These are phyloP conservation scores for Dendrocincla tyrannina DNA, from an alignment of 2,797 vertebrate species.

Conservation along the genomic window DNA sequence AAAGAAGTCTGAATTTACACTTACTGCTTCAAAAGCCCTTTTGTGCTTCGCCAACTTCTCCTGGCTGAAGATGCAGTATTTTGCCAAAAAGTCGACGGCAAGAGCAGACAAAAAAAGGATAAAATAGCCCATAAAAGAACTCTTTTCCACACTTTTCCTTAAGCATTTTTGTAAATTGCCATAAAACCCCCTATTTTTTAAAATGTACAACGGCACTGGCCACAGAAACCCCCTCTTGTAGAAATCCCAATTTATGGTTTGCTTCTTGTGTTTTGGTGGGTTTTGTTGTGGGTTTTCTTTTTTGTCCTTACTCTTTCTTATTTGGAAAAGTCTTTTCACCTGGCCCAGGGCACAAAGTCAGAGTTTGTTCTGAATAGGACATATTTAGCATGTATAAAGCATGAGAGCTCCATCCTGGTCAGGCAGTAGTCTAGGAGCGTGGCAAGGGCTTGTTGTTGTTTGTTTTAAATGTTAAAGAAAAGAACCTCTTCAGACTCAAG, in stretches of 20 bases:
- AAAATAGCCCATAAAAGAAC: conserved; percentile 67
- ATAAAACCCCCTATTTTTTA: conserved; percentile 16
- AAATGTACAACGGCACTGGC: not conserved
- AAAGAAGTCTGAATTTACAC: conserved; percentile 84
- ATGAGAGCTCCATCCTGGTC: conserved; percentile 24
- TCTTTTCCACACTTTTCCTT: conserved; percentile 9
- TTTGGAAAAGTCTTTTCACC: conserved; percentile 73
- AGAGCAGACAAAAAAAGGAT: conserved; percentile 70
- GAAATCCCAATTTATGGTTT: conserved; percentile 24
- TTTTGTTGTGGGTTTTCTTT: not conserved
- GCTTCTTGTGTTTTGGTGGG: not conserved
- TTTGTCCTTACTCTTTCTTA: not conserved
- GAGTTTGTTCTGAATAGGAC: conserved; percentile 58
- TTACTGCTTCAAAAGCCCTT: conserved; percentile 92
- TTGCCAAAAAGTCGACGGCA: conserved; percentile 93
- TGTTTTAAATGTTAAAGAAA: conserved; percentile 56
- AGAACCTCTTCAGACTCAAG: not conserved
- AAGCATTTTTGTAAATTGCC: conserved; percentile 53
- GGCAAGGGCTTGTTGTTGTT: conserved; percentile 59
- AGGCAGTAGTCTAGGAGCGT: conserved; percentile 42
- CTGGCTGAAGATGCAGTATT: conserved; percentile 90
- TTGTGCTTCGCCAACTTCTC: conserved; percentile 90
- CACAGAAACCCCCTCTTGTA: not conserved
- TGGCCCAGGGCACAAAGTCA: conserved; percentile 71
- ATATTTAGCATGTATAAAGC: conserved; percentile 69